phyloP scores from a whole-genome alignment of 1,140 invertebrate genomes.

The Megalonaias nervosa region DNA sequence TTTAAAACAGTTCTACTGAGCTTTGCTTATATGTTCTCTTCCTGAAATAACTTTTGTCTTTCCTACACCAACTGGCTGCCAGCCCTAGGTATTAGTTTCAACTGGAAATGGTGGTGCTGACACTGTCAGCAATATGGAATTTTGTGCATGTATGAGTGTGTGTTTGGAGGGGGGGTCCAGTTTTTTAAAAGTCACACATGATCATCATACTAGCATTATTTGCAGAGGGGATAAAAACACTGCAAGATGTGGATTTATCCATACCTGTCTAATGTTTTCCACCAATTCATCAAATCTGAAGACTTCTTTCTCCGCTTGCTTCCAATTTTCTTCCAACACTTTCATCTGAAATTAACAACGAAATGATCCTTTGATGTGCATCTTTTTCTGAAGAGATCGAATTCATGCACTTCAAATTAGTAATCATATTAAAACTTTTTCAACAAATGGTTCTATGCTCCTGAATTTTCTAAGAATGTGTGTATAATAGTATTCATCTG shows the following conservation, averaged over 20 bases:
- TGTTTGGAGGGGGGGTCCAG: not conserved
- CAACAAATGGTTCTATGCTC: constrained; percentile 2
- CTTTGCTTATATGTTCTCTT: too few species aligned
- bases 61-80: not conserved
- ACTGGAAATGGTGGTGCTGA: constrained; percentile 1
- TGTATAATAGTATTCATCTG: not conserved
- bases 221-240: not conserved
- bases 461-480: not conserved
- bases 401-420: not conserved
- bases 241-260: not conserved
- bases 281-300: constrained; percentile 34
- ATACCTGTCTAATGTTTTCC: constrained; percentile 23
- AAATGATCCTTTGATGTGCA: not conserved
- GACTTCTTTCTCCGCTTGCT: constrained; percentile 24
- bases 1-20: too few species aligned
- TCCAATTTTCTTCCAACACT: constrained; percentile 34
- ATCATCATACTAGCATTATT: not conserved
- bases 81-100: not conserved
- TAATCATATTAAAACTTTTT: constrained; percentile 11
- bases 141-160: too few species aligned
- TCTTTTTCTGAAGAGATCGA: not conserved
- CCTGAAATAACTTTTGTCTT: not conserved
- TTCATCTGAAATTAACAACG: constrained; percentile 16
- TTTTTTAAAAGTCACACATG: not conserved
- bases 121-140: not conserved